These are phyloP conservation scores for Galerucella nymphaeae DNA, from an alignment of 2,888 invertebrate genomes.

Conservation along the genomic window DNA sequence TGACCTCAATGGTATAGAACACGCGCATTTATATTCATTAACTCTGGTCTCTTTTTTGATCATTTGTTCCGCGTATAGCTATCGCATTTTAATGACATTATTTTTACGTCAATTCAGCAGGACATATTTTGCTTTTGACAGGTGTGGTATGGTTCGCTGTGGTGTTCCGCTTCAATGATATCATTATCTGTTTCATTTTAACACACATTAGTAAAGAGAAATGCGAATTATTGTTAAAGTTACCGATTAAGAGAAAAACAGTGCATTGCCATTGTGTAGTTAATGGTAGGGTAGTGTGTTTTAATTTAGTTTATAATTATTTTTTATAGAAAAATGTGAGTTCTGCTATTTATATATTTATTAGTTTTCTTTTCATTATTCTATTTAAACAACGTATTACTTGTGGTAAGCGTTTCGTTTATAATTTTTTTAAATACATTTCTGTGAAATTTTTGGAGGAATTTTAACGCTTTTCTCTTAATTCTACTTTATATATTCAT, in stretches of 20 bases:
- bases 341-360: not conserved
- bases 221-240: not conserved
- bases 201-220: not conserved
- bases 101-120: not conserved
- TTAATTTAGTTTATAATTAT: slow-evolving; percentile 16
- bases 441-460: not conserved
- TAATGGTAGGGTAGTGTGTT: not conserved
- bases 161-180: not conserved
- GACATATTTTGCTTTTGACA: not conserved
- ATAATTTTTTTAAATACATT: too few species aligned
- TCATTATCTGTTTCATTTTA: not conserved
- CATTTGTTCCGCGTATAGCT: too few species aligned
- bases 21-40: too few species aligned
- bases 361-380: not conserved
- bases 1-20: too few species aligned
- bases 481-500: not conserved
- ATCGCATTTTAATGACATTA: too few species aligned
- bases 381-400: not conserved
- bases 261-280: slow-evolving; percentile 3
- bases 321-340: slow-evolving; percentile 18
- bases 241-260: not conserved
- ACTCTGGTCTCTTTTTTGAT: too few species aligned
- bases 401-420: too few species aligned
- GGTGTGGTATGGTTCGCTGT: not conserved
- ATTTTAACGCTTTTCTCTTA: not conserved